Evolutionary conservation across 2,113 vertebrate genomes (phyloP), one percentile per base, ranked within the genome.

Genomic region (Tupaia chinensis): DNA sequence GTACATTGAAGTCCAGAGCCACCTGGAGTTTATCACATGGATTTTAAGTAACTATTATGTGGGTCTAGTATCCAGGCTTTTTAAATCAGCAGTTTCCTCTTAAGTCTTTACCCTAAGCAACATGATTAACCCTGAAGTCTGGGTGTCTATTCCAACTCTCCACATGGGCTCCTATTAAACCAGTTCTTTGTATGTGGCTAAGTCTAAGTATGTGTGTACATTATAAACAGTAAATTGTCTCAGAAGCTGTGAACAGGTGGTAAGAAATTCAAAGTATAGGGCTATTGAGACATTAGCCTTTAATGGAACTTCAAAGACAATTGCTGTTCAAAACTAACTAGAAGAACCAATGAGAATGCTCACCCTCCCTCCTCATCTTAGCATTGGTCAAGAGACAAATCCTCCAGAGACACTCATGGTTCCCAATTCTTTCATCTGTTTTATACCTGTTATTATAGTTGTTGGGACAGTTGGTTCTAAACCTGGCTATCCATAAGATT

Each of bases 1-100:
- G 29, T 17, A 15, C 22, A 53, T 7, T 14, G 16, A 87, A 82
- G 87, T 79, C 69, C 69, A 92, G 73, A 68, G 34, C 44, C 73
- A 86, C 65, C 60, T 95, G 77, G 65, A 72, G 69, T 95, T 90
- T 94, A 95, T 88, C 73, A 83, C 78, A 77, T 34, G 69, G 25
- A 89, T 96, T 93, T 92, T 87, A 97, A 94, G 80, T 23, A 80
- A 70, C 34, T 69, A 9, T 94, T 87, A 29, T 76, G 16, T 83
- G 44, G 19, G 29, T 70, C 32, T 94, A 95, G 8, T 27, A 72
- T 85, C 32, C 82, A 91, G 56, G 93, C 23, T 94, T 93, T 94
- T 85, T 19, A 92, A 97, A 78, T 89, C 73, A 87, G 78, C 60
- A 72, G 25, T 82, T 95, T 63, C 7, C 29, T 80, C 56, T 82